These are phyloP conservation scores for Microtus richardsoni DNA, from an alignment of 2,113 vertebrate genomes.

Conservation along the genomic window DNA sequence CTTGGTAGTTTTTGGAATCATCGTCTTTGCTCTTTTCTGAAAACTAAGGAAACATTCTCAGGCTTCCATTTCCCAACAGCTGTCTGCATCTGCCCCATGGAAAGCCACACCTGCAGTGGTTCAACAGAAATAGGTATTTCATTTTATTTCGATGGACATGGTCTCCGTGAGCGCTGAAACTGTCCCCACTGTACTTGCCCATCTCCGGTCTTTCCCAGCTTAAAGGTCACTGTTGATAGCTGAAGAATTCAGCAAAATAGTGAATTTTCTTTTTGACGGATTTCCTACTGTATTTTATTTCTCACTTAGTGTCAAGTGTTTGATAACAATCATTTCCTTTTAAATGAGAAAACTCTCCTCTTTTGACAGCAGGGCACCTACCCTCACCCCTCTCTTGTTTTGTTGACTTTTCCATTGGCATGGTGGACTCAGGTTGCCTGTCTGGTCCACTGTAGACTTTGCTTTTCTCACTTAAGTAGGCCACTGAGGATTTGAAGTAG, in stretches of 20 bases:
- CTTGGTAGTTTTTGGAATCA: not conserved
- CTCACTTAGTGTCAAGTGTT: not conserved
- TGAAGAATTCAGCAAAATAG: not conserved
- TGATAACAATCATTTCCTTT: not conserved
- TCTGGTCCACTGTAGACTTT: not conserved
- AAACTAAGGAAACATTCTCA: conserved; percentile 25
- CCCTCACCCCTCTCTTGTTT: not conserved
- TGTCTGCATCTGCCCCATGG: not conserved
- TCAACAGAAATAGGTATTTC: not conserved
- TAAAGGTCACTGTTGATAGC: not conserved
- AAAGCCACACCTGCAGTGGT: not conserved
- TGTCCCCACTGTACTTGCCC: not conserved
- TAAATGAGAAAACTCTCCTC: not conserved
- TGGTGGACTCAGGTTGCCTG: not conserved
- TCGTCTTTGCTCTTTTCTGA: conserved; percentile 30
- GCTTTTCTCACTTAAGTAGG: not conserved
- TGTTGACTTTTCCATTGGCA: not conserved
- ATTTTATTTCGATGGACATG: not conserved
- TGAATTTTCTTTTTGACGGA: not conserved
- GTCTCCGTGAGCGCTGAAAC: not conserved
- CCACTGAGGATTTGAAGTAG: not conserved
- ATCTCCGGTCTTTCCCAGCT: not conserved
- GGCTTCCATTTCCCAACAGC: conserved; percentile 5
- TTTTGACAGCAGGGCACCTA: not conserved
- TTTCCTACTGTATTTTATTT: too few relatives aligned